phyloP scores from a whole-genome alignment of 1,140 invertebrate genomes.

The Armadillidium nasatum region DNA sequence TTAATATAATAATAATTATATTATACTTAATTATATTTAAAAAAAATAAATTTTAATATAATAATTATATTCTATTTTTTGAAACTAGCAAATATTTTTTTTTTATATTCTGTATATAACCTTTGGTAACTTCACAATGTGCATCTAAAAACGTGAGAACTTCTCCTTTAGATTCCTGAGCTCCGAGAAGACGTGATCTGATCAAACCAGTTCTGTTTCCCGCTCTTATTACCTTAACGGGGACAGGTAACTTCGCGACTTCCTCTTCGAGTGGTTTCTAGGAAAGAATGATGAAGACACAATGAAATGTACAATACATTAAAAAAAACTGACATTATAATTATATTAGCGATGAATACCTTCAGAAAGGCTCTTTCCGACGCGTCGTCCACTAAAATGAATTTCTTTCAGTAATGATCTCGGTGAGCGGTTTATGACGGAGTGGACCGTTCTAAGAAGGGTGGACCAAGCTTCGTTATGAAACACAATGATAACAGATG shows the following conservation, averaged over 20 bases:
- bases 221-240: constrained; percentile 65
- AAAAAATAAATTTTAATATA: too few relatives aligned
- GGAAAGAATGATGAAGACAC: too few relatives aligned
- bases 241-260: constrained; percentile 62
- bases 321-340: too few relatives aligned
- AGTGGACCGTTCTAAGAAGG: constrained; percentile 76
- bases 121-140: constrained; percentile 80
- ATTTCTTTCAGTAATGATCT: constrained; percentile 69
- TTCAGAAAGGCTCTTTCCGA: constrained; percentile 63
- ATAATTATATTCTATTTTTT: too few relatives aligned
- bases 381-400: constrained; percentile 90
- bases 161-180: constrained; percentile 67
- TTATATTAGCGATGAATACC: too few relatives aligned
- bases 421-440: constrained; percentile 77
- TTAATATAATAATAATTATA: too few relatives aligned
- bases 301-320: too few relatives aligned
- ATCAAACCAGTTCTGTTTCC: constrained; percentile 72
- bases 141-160: constrained; percentile 87
- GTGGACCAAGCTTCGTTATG: constrained; percentile 93
- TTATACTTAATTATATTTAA: too few relatives aligned
- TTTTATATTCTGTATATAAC: too few relatives aligned
- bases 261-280: constrained; percentile 70
- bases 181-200: constrained; percentile 77
- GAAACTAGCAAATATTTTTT: too few relatives aligned
- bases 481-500: constrained; percentile 79